Conservation (phyloP, 2,797 vertebrate genomes). For the Masticophis lateralis region DNA sequence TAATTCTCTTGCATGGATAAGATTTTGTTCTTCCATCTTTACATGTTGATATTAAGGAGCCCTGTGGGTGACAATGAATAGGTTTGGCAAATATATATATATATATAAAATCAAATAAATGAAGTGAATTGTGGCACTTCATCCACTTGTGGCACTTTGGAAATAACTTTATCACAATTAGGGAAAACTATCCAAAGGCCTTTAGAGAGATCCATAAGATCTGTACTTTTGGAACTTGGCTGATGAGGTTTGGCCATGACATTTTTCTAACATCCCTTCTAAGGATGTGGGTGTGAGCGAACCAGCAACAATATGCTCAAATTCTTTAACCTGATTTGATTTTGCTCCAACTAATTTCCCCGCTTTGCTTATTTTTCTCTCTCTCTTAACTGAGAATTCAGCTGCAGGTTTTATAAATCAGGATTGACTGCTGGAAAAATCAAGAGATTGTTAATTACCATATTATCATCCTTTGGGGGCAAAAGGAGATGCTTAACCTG, state of each 20-base stretch:
- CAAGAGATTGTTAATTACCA: background rate
- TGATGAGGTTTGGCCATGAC: slow-evolving; percentile 1
- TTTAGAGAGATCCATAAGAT: background rate
- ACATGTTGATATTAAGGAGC: background rate
- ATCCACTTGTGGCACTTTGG: background rate
- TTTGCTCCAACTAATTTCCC: slow-evolving; percentile 49
- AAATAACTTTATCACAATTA: background rate
- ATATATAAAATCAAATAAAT: background rate
- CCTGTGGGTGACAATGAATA: background rate
- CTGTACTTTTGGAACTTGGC: background rate
- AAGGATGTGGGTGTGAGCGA: background rate
- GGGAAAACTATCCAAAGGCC: slow-evolving; percentile 12
- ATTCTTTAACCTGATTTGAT: slow-evolving; percentile 24
- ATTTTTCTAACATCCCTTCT: slow-evolving; percentile 12
- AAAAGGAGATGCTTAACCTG: background rate
- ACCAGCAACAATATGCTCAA: background rate
- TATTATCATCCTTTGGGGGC: background rate
- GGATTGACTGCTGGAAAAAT: background rate
- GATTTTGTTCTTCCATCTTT: background rate
- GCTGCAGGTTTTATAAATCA: slow-evolving; percentile 10
- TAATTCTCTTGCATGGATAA: slow-evolving; percentile 1
- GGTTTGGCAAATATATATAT: background rate
- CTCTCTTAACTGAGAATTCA: slow-evolving; percentile 23
- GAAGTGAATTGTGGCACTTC: background rate
- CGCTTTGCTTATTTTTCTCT: slow-evolving; percentile 33